Evolutionary conservation across 1,140 invertebrate species (phyloP).

Genomic region (Cydia fagiglandana): DNA sequence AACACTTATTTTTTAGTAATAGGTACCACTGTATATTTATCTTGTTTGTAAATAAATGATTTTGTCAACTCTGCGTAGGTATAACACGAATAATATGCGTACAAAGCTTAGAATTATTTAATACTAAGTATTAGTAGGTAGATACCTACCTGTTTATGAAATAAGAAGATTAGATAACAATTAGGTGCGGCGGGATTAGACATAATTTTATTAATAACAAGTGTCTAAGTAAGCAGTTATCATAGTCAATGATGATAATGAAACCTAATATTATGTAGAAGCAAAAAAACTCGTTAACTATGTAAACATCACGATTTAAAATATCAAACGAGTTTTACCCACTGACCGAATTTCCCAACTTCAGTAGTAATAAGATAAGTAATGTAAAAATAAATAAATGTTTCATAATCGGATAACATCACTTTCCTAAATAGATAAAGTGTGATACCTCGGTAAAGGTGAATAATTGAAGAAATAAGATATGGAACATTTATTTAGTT

Average conservation of each 20-base stretch:
- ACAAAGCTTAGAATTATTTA: too few species aligned
- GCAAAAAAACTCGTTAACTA: background rate
- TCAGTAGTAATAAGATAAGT: background rate
- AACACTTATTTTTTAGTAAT: too few species aligned
- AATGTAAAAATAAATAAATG: constrained; percentile 6
- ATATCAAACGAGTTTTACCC: background rate
- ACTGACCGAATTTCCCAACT: constrained; percentile 1
- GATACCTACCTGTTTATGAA: background rate
- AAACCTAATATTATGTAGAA: background rate
- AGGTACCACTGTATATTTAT: too few species aligned
- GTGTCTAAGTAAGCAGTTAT: background rate
- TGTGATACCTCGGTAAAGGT: background rate
- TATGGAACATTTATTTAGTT: too few species aligned
- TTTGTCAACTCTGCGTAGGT: too few species aligned
- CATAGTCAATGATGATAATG: background rate
- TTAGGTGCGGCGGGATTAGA: background rate
- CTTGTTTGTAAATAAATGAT: too few species aligned
- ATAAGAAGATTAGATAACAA: constrained; percentile 1
- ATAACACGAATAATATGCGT: too few species aligned
- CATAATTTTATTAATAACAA: background rate
- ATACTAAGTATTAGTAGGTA: background rate
- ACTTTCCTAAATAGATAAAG: background rate
- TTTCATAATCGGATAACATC: constrained; percentile 1
- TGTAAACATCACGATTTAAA: background rate
- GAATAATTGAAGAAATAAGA: too few species aligned